These are phyloP conservation scores for Neotoma lepida DNA, from an alignment of 2,113 vertebrate species.

Conservation along the genomic window DNA sequence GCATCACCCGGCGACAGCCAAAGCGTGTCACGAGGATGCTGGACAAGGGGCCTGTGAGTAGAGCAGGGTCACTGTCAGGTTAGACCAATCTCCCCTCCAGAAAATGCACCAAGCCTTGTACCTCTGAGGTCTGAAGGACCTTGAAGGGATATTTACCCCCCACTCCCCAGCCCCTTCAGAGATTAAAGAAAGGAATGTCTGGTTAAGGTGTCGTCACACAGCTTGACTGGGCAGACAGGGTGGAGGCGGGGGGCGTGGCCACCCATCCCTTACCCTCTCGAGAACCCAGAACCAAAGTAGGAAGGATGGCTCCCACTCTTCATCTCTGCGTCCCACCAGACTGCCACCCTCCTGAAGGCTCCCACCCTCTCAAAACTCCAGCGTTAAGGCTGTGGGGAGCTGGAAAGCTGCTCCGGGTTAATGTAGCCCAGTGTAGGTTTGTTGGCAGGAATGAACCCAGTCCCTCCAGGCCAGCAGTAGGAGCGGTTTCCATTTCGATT, in stretches of 20 bases:
- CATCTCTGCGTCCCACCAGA: background rate
- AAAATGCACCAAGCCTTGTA: background rate
- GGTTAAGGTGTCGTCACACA: background rate
- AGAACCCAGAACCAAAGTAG: background rate
- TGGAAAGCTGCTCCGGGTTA: background rate
- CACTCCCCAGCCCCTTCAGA: background rate
- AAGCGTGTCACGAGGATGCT: slow-evolving; percentile 89
- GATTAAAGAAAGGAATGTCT: background rate
- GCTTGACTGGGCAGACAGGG: background rate
- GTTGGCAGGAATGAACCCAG: background rate
- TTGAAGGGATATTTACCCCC: background rate
- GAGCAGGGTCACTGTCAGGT: background rate
- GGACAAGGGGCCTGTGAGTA: slow-evolving; percentile 84
- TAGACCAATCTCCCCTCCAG: no score
- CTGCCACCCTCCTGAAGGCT: background rate
- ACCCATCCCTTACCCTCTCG: background rate
- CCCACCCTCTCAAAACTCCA: background rate
- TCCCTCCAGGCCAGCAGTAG: background rate
- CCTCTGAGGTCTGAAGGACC: background rate
- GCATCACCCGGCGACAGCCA: slow-evolving; percentile 88
- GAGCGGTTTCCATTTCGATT: no score
- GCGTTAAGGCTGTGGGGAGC: background rate
- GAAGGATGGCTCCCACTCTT: no score
- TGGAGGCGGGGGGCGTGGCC: no score
- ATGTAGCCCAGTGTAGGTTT: background rate